Evolutionary conservation across 1,140 invertebrate genomes (phyloP).

Genomic region (Sycophila sp.): DNA sequence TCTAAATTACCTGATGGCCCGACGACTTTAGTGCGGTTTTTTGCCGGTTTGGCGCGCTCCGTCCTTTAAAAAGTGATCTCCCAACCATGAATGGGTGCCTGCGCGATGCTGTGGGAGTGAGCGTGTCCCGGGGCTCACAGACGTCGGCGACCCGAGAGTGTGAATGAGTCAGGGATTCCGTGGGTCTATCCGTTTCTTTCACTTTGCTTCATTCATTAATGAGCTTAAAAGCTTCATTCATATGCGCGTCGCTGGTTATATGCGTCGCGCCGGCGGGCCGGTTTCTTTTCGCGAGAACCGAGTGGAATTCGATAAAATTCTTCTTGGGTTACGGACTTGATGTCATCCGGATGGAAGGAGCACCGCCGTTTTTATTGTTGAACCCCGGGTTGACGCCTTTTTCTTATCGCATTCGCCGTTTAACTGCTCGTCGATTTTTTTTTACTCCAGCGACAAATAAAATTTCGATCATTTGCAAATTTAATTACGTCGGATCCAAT

Average conservation of each 20-base stretch:
- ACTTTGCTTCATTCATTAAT: slow-evolving; percentile 35
- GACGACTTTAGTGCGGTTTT: not conserved
- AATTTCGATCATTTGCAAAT: too few relatives aligned
- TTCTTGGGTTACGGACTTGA: slow-evolving; percentile 19
- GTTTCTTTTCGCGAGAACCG: not conserved
- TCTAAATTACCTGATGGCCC: not conserved
- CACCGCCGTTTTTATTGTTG: slow-evolving; percentile 9
- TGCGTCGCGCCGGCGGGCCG: not conserved
- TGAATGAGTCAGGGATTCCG: slow-evolving; percentile 27
- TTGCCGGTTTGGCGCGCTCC: not conserved
- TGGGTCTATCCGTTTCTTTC: slow-evolving; percentile 32
- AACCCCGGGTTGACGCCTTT: too few relatives aligned
- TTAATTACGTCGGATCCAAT: too few relatives aligned
- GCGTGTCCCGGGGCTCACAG: not conserved
- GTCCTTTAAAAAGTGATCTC: not conserved
- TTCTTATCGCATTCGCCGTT: too few relatives aligned
- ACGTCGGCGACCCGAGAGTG: not conserved
- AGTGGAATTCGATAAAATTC: slow-evolving; percentile 32
- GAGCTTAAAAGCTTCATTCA: slow-evolving; percentile 37
- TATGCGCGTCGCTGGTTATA: slow-evolving; percentile 3
- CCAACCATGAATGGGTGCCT: not conserved
- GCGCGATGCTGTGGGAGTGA: slow-evolving; percentile 11
- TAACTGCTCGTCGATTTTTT: too few relatives aligned
- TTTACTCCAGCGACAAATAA: too few relatives aligned
- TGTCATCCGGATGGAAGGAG: slow-evolving; percentile 16